Conservation (phyloP, 2,888 invertebrate genomes). For the Argyresthia albistria region DNA sequence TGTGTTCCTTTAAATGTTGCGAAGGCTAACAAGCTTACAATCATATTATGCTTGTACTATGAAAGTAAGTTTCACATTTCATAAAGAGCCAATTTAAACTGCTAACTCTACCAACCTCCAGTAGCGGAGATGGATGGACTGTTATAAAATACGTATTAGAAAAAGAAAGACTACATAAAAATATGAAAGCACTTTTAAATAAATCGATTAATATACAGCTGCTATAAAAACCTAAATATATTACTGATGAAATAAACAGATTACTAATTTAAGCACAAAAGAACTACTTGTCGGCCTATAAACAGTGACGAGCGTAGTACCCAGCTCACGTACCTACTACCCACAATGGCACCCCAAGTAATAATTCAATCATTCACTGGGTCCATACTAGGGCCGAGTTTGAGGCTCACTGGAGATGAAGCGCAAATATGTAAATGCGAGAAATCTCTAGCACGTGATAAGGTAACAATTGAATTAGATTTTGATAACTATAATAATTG, state of each 20-base stretch:
- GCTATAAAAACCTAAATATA: neutral
- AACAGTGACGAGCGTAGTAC: constrained; percentile 16
- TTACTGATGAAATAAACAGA: neutral
- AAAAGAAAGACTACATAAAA: neutral
- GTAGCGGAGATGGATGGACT: too few relatives aligned
- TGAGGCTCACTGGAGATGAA: neutral
- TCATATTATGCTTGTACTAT: too few relatives aligned
- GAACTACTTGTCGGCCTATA: neutral
- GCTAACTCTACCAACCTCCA: too few relatives aligned
- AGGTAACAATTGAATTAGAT: neutral
- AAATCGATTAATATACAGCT: neutral
- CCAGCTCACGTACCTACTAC: constrained; percentile 45
- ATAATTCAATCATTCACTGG: constrained; percentile 56
- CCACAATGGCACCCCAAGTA: constrained; percentile 39
- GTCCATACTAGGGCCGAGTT: constrained; percentile 7
- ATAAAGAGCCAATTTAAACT: too few relatives aligned
- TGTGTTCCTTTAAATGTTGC: too few relatives aligned
- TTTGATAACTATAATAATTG: neutral
- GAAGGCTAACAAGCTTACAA: too few relatives aligned
- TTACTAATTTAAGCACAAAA: neutral
- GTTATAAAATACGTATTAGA: too few relatives aligned
- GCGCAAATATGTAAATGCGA: neutral
- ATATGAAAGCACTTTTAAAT: neutral
- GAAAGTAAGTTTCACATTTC: too few relatives aligned
- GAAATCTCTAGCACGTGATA: too few relatives aligned